phyloP scores from a whole-genome alignment of 2,797 vertebrate species.

The Melopsittacus undulatus region DNA sequence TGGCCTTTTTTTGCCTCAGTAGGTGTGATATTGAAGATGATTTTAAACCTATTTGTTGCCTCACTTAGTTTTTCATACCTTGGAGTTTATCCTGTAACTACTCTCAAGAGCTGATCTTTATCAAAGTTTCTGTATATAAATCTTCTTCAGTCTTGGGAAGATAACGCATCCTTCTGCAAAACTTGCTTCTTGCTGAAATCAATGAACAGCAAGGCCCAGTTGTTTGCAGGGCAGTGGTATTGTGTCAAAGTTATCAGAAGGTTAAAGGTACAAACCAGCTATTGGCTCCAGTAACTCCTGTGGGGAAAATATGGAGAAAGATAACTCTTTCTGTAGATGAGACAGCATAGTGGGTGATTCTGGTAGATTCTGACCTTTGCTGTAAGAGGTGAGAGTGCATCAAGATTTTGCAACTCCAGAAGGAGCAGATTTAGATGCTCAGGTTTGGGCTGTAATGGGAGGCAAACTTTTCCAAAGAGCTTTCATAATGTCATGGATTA shows the following conservation, averaged over 20 bases:
- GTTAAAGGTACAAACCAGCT: constrained; percentile 1
- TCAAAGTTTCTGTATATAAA: constrained; percentile 50
- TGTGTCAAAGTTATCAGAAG: constrained; percentile 60
- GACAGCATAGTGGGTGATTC: background rate
- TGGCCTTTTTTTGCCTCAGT: background rate
- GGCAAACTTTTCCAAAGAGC: background rate
- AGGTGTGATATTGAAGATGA: background rate
- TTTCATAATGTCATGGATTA: background rate
- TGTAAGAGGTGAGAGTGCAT: background rate
- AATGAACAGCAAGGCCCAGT: background rate
- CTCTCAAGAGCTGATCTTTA: constrained; percentile 59
- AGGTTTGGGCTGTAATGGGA: background rate
- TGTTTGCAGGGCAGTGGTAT: constrained; percentile 5
- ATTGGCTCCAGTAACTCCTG: background rate
- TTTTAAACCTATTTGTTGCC: constrained; percentile 19
- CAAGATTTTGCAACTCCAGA: background rate
- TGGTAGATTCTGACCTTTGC: constrained; percentile 25
- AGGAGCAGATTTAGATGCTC: background rate
- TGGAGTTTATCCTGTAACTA: constrained; percentile 7
- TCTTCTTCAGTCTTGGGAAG: constrained; percentile 24
- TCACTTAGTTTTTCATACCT: constrained; percentile 3
- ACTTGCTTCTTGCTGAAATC: constrained; percentile 35
- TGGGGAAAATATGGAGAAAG: background rate
- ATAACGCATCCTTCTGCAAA: constrained; percentile 41
- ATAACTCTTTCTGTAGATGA: background rate